These are phyloP conservation scores for Aldabrachelys gigantea DNA, from an alignment of 2,113 vertebrate genomes.

Conservation along the genomic window DNA sequence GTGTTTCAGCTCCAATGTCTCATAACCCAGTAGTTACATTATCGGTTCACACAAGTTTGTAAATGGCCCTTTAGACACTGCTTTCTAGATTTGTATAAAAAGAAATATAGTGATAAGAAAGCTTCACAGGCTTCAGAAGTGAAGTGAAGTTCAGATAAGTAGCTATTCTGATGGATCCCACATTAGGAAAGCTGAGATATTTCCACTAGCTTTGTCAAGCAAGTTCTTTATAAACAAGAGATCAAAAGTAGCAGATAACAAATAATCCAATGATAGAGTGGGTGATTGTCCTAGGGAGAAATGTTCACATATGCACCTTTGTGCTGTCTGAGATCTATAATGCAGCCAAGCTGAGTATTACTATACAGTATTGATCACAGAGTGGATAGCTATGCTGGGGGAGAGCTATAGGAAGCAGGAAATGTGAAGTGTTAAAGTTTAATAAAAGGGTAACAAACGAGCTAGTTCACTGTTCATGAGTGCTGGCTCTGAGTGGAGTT, in stretches of 20 bases:
- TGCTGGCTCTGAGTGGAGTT: background rate
- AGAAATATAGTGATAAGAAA: background rate
- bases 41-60: background rate
- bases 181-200: background rate
- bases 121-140: background rate
- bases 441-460: background rate
- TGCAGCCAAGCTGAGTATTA: background rate
- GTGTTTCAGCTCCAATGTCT: background rate
- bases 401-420: background rate
- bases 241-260: background rate
- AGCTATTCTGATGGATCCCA: background rate
- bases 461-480: background rate
- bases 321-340: background rate
- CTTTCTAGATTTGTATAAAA: background rate
- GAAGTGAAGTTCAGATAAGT: background rate
- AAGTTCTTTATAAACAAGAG: background rate
- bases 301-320: background rate
- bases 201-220: background rate
- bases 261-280: background rate
- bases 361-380: background rate
- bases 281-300: background rate
- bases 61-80: background rate
- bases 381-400: background rate
- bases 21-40: background rate
- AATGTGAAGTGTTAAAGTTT: background rate